phyloP scores from a whole-genome alignment of 2,797 vertebrate genomes.

The Pseudochromis fuscus region DNA sequence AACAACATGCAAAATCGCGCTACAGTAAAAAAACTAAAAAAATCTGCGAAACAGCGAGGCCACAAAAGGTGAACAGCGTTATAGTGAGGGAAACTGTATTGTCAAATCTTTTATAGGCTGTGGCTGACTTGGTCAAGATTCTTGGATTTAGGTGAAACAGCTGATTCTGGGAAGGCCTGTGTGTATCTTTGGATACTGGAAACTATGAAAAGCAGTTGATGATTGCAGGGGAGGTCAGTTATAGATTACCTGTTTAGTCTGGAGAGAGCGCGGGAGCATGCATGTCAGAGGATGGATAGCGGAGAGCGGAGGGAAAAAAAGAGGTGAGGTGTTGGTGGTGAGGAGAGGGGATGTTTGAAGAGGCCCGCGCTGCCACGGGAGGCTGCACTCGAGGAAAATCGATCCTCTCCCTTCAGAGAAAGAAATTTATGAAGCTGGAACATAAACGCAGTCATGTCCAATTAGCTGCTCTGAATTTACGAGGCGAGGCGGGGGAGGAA shows the following conservation, averaged over 20 bases:
- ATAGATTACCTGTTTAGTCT: constrained; percentile 72
- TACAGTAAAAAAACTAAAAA: too few species aligned
- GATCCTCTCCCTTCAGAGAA: constrained; percentile 82
- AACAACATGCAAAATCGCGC: too few species aligned
- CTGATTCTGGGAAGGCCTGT: too few species aligned
- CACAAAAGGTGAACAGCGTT: too few species aligned
- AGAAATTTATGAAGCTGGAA: constrained; percentile 86
- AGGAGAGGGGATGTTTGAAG: constrained; percentile 60
- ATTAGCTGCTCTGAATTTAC: constrained; percentile 83
- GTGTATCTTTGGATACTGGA: too few species aligned
- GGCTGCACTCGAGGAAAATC: constrained; percentile 81
- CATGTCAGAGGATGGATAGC: constrained; percentile 41
- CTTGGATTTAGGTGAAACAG: too few species aligned
- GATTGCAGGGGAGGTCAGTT: constrained; percentile 56
- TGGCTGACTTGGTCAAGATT: too few species aligned
- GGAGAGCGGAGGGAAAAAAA: not conserved
- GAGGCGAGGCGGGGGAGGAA: constrained; percentile 71
- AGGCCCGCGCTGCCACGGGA: constrained; percentile 60
- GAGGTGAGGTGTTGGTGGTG: constrained; percentile 24
- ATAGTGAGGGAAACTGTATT: too few species aligned
- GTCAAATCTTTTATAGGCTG: too few species aligned
- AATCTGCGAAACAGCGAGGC: too few species aligned
- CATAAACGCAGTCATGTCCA: constrained; percentile 86
- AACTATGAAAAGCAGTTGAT: constrained; percentile 33
- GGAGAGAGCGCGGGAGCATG: constrained; percentile 18